phyloP scores from a whole-genome alignment of 2,797 vertebrate species.

The Petrocephalus sullivani region DNA sequence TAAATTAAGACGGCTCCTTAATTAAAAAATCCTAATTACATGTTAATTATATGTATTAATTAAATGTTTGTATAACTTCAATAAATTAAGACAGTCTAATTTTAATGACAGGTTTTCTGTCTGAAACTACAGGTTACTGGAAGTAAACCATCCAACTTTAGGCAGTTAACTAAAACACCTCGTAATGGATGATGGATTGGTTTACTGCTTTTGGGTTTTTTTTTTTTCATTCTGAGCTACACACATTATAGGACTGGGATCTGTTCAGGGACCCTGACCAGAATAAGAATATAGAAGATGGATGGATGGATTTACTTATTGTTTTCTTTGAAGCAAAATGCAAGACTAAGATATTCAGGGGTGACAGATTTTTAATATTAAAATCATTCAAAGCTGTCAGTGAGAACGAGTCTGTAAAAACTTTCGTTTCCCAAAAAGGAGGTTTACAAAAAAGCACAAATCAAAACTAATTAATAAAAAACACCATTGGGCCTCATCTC shows the following conservation, averaged over 20 bases:
- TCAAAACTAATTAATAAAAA: background rate
- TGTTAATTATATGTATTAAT: conserved; percentile 14
- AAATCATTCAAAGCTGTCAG: background rate
- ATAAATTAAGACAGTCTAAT: conserved; percentile 22
- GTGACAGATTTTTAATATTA: background rate
- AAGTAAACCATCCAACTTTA: background rate
- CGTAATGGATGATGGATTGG: background rate
- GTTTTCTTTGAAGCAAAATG: background rate
- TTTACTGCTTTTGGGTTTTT: background rate
- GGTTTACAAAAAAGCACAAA: background rate
- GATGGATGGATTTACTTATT: background rate
- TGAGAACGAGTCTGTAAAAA: background rate
- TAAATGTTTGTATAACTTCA: conserved; percentile 4
- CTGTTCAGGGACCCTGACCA: background rate
- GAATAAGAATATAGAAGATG: background rate
- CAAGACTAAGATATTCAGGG: background rate
- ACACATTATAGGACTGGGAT: background rate
- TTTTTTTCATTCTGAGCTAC: background rate
- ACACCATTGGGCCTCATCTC: background rate
- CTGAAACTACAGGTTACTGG: background rate
- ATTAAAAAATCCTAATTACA: background rate
- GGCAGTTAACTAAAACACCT: background rate
- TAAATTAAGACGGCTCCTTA: background rate
- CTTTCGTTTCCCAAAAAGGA: background rate
- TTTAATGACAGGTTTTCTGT: conserved; percentile 5